A percentile compares a stretch with the other conserved stretches of the same genome.
Conservation (phyloP, 2,888 invertebrate genomes). For the Spodoptera exigua region DNA sequence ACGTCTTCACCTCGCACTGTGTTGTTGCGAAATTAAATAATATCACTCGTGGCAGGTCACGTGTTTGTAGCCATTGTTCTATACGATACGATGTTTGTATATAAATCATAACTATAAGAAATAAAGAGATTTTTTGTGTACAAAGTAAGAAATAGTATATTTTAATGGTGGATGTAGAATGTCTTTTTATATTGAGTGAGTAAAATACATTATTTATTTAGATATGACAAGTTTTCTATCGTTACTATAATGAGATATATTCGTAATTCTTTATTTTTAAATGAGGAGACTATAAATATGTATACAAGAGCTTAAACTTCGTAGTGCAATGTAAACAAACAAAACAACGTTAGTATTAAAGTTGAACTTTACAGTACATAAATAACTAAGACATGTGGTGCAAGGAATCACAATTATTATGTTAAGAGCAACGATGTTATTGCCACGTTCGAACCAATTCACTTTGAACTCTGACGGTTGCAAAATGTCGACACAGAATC, state of each 20-base stretch:
- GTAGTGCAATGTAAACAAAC: slow-evolving; percentile 32
- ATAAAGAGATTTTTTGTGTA: no score
- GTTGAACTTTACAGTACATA: slow-evolving; percentile 59
- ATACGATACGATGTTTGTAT: slow-evolving; percentile 34
- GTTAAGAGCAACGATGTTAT: slow-evolving; percentile 44
- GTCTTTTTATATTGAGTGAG: no score
- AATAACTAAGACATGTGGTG: slow-evolving; percentile 57
- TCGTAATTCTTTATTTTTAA: no score
- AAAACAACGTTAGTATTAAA: slow-evolving; percentile 55
- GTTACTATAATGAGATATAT: no score
- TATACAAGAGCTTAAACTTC: background rate
- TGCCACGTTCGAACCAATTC: slow-evolving; percentile 49
- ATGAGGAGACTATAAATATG: background rate
- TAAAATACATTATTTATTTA: no score
- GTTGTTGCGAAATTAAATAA: slow-evolving; percentile 59
- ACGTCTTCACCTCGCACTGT: slow-evolving; percentile 58
- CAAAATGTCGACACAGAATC: slow-evolving; percentile 27
- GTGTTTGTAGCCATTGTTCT: slow-evolving; percentile 25
- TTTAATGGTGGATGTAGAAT: no score
- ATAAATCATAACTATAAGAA: no score
- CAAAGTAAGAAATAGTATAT: no score
- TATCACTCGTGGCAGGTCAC: slow-evolving; percentile 53
- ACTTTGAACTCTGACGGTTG: slow-evolving; percentile 50
- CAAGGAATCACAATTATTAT: slow-evolving; percentile 55
- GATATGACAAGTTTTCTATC: no score